Evolutionary conservation across 1,140 invertebrate genomes (phyloP).

Genomic region (Drosophila ogumai): DNA sequence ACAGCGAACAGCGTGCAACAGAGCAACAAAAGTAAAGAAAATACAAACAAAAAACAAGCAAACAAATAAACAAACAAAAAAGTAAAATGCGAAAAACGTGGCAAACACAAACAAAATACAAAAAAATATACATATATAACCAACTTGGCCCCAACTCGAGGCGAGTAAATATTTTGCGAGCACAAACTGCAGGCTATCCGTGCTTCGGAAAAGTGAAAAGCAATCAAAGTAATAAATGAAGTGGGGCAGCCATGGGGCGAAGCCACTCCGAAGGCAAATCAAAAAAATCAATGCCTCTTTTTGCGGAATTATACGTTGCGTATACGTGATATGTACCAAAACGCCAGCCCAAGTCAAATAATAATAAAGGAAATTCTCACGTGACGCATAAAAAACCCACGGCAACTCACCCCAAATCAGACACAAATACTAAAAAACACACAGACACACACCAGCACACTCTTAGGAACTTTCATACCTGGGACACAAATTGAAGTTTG

Average conservation of each 20-base stretch:
- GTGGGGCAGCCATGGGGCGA: conserved; percentile 5
- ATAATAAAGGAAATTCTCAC: conserved; percentile 82
- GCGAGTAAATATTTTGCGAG: conserved; percentile 42
- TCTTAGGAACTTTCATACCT: conserved; percentile 33
- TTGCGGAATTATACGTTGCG: conserved; percentile 58
- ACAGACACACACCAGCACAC: conserved; percentile 23
- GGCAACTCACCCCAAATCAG: conserved; percentile 23
- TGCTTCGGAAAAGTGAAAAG: conserved; percentile 46
- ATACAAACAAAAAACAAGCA: conserved; percentile 11
- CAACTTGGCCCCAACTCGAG: conserved; percentile 7
- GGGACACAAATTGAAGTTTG: conserved; percentile 51
- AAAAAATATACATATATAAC: neutral
- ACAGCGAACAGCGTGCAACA: conserved; percentile 44
- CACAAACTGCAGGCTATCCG: conserved; percentile 39
- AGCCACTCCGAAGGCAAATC: conserved; percentile 24
- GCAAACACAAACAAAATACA: conserved; percentile 39
- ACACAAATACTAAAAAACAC: conserved; percentile 16
- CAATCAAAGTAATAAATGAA: conserved; percentile 56
- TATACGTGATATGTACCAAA: conserved; percentile 72
- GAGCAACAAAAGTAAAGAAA: conserved; percentile 23
- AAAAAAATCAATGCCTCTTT: conserved; percentile 75
- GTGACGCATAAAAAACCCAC: conserved; percentile 74
- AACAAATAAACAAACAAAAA: conserved; percentile 47
- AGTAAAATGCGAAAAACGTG: conserved; percentile 42
- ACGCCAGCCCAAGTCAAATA: conserved; percentile 63